Evolutionary conservation across 2,113 vertebrate genomes (phyloP).

Genomic region (Marmota flaviventris): DNA sequence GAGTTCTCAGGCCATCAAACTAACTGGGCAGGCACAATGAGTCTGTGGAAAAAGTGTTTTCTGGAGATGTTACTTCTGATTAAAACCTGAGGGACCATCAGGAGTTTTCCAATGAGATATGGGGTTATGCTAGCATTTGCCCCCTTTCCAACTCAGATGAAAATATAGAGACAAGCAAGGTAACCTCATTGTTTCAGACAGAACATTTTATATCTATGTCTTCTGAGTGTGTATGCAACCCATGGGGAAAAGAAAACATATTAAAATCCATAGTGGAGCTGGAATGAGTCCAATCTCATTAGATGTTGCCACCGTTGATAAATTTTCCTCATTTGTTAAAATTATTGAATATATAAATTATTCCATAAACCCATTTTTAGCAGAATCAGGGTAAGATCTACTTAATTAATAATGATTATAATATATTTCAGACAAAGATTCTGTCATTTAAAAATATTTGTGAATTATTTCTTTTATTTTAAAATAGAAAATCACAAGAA

Average conservation of each 20-base stretch:
- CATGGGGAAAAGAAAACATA: not conserved
- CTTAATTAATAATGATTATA: constrained; percentile 55
- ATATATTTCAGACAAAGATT: not conserved
- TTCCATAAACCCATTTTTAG: constrained; percentile 40
- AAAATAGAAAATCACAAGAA: not conserved
- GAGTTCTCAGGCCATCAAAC: not conserved
- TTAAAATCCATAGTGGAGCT: not conserved
- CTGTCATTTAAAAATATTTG: not conserved
- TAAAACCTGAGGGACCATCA: not conserved
- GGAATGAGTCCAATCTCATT: constrained; percentile 51
- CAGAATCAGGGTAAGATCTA: constrained; percentile 43
- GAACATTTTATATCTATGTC: not conserved
- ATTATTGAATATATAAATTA: constrained; percentile 69
- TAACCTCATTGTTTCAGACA: not conserved
- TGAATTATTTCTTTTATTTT: constrained; percentile 20
- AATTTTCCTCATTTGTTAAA: constrained; percentile 66
- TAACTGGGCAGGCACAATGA: not conserved
- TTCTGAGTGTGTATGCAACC: not conserved
- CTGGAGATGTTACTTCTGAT: not conserved
- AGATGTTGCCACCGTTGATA: constrained; percentile 19
- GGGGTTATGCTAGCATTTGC: not conserved
- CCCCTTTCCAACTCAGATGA: not conserved
- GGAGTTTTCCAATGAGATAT: not conserved
- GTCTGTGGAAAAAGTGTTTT: not conserved
- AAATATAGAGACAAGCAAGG: not conserved